A percentile compares a stretch with the other conserved stretches of the same genome.
These are phyloP conservation scores for Thunnus maccoyii DNA, from an alignment of 2,113 vertebrate genomes.

Conservation along the genomic window DNA sequence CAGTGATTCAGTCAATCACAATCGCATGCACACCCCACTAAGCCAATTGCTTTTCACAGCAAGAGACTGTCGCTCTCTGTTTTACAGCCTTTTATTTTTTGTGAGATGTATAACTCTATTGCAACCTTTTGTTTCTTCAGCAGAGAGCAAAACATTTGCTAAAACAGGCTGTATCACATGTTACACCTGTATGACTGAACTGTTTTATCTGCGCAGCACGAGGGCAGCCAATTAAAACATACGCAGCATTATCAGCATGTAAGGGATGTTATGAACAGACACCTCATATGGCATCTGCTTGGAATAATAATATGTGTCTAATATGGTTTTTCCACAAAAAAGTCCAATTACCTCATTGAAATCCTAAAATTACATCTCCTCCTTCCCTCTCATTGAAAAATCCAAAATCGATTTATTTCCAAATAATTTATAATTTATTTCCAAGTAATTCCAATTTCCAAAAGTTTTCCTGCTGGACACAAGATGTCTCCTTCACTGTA, in stretches of 20 bases:
- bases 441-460: too few species aligned
- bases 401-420: too few species aligned
- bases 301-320: too few species aligned
- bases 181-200: neutral
- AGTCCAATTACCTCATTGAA: too few species aligned
- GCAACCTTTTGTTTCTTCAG: neutral
- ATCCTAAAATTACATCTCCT: too few species aligned
- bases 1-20: conserved; percentile 4
- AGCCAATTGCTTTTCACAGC: conserved; percentile 37
- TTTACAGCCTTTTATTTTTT: conserved; percentile 14
- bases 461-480: too few species aligned
- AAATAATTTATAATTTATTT: too few species aligned
- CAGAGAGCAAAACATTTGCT: neutral
- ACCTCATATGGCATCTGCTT: neutral
- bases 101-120: conserved; percentile 1
- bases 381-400: too few species aligned
- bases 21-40: neutral
- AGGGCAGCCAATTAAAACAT: conserved; percentile 23
- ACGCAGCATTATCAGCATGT: neutral
- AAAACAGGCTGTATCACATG: neutral
- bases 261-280: neutral
- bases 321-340: too few species aligned
- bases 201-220: conserved; percentile 11
- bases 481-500: too few species aligned
- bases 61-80: neutral